Evolutionary conservation across 2,797 vertebrate genomes (phyloP).

Genomic region (Vireo griseus): DNA sequence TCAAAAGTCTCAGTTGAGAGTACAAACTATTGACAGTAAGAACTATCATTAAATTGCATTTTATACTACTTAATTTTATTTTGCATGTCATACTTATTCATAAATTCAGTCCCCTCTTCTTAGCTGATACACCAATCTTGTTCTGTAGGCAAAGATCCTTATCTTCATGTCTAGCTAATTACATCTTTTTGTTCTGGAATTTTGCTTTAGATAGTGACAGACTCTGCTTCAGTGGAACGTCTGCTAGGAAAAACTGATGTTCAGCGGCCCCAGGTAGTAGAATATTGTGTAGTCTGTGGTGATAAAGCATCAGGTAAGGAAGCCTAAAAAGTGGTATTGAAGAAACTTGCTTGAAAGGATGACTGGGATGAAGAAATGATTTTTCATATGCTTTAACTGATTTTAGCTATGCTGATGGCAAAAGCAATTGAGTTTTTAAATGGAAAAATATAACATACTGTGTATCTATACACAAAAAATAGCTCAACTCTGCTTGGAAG

Average conservation of each 20-base stretch:
- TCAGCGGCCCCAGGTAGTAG: constrained; percentile 89
- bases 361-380: not conserved
- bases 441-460: not conserved
- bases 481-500: not conserved
- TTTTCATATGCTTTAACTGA: not conserved
- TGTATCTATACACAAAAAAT: not conserved
- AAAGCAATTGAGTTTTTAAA: not conserved
- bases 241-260: constrained; percentile 90
- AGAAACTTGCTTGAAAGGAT: not conserved
- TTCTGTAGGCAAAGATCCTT: not conserved
- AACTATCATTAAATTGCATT: not conserved
- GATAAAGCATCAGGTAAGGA: constrained; percentile 96
- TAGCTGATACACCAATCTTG: not conserved
- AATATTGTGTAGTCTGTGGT: constrained; percentile 96
- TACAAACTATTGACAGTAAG: not conserved
- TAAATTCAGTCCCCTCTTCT: not conserved
- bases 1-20: not conserved
- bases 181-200: not conserved
- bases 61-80: not conserved
- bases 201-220: constrained; percentile 90
- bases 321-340: not conserved
- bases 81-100: not conserved
- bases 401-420: not conserved
- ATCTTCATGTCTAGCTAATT: not conserved
- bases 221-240: constrained; percentile 92